Evolutionary conservation across 2,888 invertebrate genomes (phyloP).

Genomic region (Cremastobaeus sp.): DNA sequence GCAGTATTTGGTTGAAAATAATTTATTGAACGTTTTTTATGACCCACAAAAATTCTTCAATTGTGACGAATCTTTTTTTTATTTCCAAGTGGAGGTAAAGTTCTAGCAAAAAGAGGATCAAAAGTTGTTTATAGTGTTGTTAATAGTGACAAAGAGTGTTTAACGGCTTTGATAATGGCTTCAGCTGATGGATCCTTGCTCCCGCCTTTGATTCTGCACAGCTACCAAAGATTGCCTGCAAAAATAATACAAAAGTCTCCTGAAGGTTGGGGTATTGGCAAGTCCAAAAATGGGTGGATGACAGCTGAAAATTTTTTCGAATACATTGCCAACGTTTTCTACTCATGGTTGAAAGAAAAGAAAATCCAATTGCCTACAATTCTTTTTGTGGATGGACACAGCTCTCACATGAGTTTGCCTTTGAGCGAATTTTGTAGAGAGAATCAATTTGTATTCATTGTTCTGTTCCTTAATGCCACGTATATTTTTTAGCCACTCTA

Average conservation of each 20-base stretch:
- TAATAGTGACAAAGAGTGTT: slow-evolving; percentile 49
- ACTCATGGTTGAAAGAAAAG: slow-evolving; percentile 69
- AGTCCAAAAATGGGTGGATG: slow-evolving; percentile 76
- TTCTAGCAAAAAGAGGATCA: slow-evolving; percentile 65
- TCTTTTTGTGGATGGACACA: slow-evolving; percentile 74
- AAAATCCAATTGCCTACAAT: slow-evolving; percentile 69
- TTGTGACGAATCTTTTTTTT: slow-evolving; percentile 4
- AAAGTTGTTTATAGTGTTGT: slow-evolving; percentile 65
- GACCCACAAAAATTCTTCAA: neutral
- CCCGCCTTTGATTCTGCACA: slow-evolving; percentile 56
- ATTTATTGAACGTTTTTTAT: neutral
- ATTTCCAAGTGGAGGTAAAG: slow-evolving; percentile 52
- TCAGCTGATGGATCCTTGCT: slow-evolving; percentile 46
- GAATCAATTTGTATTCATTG: slow-evolving; percentile 68
- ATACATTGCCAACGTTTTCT: slow-evolving; percentile 72
- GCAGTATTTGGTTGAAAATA: neutral
- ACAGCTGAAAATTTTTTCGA: slow-evolving; percentile 72
- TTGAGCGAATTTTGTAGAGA: slow-evolving; percentile 71
- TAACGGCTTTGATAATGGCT: slow-evolving; percentile 52
- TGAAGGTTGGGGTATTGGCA: slow-evolving; percentile 71
- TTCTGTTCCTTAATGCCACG: slow-evolving; percentile 72
- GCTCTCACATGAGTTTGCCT: slow-evolving; percentile 70
- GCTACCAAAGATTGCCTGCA: slow-evolving; percentile 27
- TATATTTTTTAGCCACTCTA: slow-evolving; percentile 74
- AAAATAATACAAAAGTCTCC: slow-evolving; percentile 60